Percentiles rank a stretch among this genome's conserved stretches.
Conservation (phyloP, 2,888 invertebrate genomes). For the Pandemis cinnamomeana region DNA sequence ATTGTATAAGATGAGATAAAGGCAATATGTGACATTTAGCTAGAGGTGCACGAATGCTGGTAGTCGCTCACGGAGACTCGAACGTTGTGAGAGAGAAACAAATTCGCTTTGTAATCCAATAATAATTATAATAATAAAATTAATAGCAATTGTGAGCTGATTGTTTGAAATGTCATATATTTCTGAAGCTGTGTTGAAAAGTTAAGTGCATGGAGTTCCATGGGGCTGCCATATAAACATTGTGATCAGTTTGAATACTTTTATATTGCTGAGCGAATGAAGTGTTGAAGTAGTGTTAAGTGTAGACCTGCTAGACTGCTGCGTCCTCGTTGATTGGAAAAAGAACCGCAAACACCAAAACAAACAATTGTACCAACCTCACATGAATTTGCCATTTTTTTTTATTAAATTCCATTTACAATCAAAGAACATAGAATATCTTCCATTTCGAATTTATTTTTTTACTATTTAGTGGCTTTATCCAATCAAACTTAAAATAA, state of each 20-base stretch:
- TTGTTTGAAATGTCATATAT: slow-evolving; percentile 74
- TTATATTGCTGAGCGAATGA: slow-evolving; percentile 81
- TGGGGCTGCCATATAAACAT: slow-evolving; percentile 81
- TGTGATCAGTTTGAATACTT: slow-evolving; percentile 85
- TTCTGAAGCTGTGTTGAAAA: slow-evolving; percentile 68
- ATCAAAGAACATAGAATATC: slow-evolving; percentile 10
- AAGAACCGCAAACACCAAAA: slow-evolving; percentile 50
- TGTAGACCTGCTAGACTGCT: slow-evolving; percentile 81
- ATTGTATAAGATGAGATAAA: slow-evolving; percentile 61
- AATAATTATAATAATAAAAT: slow-evolving; percentile 45
- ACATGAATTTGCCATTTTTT: slow-evolving; percentile 21
- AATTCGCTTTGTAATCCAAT: slow-evolving; percentile 59
- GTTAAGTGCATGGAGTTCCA: slow-evolving; percentile 79
- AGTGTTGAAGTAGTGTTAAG: slow-evolving; percentile 78
- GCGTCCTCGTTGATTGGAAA: slow-evolving; percentile 78
- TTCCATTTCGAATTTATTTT: slow-evolving; percentile 25
- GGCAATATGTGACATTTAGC: slow-evolving; percentile 77
- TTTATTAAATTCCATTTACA: slow-evolving; percentile 27
- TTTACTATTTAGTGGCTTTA: slow-evolving; percentile 65
- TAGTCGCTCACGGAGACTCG: slow-evolving; percentile 19
- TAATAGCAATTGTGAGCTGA: slow-evolving; percentile 65
- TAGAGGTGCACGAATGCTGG: slow-evolving; percentile 61
- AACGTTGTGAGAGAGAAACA: slow-evolving; percentile 50
- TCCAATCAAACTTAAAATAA: slow-evolving; percentile 78
- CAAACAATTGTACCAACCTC: slow-evolving; percentile 24